A percentile compares a stretch with the other conserved stretches of the same genome.
Conservation (phyloP, 2,113 vertebrate species). For the Pantherophis guttatus region DNA sequence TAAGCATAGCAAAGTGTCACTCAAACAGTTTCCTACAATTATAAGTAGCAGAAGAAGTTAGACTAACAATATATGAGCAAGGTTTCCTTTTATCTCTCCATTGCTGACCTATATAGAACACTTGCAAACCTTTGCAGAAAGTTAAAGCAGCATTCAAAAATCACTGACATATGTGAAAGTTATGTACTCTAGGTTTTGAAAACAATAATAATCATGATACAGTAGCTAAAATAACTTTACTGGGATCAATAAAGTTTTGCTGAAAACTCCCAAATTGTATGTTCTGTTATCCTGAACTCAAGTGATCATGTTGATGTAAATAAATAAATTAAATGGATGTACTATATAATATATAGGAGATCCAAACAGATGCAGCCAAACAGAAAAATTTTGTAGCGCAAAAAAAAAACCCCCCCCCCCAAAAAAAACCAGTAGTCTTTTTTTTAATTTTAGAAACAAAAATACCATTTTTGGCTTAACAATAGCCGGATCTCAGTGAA, state of each 20-base stretch:
- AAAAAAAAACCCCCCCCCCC: constrained; percentile 60
- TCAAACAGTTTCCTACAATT: neutral
- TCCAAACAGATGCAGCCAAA: constrained; percentile 13
- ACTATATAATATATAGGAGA: neutral
- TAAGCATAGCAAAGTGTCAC: neutral
- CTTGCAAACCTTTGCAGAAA: neutral
- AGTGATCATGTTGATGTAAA: neutral
- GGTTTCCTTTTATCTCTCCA: neutral
- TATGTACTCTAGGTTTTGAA: neutral
- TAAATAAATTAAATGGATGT: neutral
- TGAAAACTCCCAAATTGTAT: neutral
- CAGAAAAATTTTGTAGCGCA: constrained; percentile 48
- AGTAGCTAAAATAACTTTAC: neutral
- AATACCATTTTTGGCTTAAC: constrained; percentile 78
- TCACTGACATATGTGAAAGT: neutral
- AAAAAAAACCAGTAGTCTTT: neutral
- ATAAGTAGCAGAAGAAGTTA: neutral
- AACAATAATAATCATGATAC: neutral
- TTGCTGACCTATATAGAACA: neutral
- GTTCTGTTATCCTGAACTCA: neutral
- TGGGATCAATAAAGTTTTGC: neutral
- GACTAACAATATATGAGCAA: neutral
- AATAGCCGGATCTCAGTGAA: constrained; percentile 91
- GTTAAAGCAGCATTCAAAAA: neutral
- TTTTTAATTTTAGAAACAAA: constrained; percentile 75